A percentile compares a stretch with the other conserved stretches of the same genome.
These are phyloP conservation scores for Syndactyla subalaris DNA, from an alignment of 2,797 vertebrate genomes.

Conservation along the genomic window DNA sequence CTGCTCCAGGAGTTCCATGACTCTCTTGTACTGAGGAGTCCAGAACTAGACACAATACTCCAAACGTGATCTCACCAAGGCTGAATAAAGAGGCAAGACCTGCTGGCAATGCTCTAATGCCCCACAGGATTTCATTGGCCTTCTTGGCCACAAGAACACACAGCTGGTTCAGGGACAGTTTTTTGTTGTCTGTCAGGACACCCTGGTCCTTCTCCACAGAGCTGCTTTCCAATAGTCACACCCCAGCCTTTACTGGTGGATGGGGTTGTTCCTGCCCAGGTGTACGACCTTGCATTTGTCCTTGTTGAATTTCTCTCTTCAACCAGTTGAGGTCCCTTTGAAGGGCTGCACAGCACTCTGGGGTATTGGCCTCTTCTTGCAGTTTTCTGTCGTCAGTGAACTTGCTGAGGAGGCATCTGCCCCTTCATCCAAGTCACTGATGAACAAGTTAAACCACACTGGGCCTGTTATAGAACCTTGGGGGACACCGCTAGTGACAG, in stretches of 20 bases:
- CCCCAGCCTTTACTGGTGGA: neutral
- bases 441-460: neutral
- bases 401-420: neutral
- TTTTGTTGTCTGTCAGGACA: too few relatives aligned
- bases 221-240: neutral
- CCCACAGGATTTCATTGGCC: too few relatives aligned
- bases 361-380: fast-evolving
- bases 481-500: neutral
- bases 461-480: neutral
- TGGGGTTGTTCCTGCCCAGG: neutral
- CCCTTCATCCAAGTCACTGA: neutral
- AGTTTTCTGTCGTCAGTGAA: neutral
- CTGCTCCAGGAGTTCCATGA: neutral
- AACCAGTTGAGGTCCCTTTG: neutral
- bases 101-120: neutral
- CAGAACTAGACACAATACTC: neutral
- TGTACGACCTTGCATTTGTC: neutral
- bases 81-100: neutral
- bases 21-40: neutral
- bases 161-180: too few relatives aligned
- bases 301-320: neutral
- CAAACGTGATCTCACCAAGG: neutral
- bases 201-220: neutral
- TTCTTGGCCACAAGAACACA: too few relatives aligned
- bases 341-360: neutral